These are phyloP conservation scores for Philereme transversata DNA, from an alignment of 2,888 invertebrate genomes.

Conservation along the genomic window DNA sequence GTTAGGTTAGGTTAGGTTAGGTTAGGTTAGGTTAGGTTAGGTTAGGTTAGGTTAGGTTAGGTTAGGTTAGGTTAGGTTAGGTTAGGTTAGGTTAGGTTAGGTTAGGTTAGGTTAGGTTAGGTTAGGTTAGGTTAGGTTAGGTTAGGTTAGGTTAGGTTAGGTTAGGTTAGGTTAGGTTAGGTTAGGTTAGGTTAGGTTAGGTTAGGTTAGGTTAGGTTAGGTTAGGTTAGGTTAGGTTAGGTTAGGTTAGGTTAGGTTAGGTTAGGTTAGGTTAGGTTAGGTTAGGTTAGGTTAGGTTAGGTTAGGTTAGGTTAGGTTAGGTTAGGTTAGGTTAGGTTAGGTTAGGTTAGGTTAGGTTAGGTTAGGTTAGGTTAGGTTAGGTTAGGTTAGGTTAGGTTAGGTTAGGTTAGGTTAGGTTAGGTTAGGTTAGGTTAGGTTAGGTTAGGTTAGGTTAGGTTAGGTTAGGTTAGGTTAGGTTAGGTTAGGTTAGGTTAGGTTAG, in stretches of 20 bases:
- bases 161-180: constrained; percentile 11
- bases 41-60: constrained; percentile 28
- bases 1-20: constrained; percentile 15
- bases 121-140: constrained; percentile 14
- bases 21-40: constrained; percentile 19
- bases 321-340: constrained; percentile 29
- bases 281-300: constrained; percentile 27
- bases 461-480: constrained; percentile 32
- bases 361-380: constrained; percentile 23
- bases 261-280: constrained; percentile 26
- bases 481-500: constrained; percentile 36
- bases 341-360: constrained; percentile 29
- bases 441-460: constrained; percentile 34
- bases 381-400: constrained; percentile 29
- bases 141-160: constrained; percentile 11
- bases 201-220: constrained; percentile 17
- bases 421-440: constrained; percentile 35
- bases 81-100: constrained; percentile 33
- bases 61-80: constrained; percentile 28
- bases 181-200: constrained; percentile 9
- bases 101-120: constrained; percentile 20
- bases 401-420: constrained; percentile 33
- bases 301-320: constrained; percentile 28
- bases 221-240: constrained; percentile 23
- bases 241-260: constrained; percentile 19